Evolutionary conservation across 2,797 vertebrate genomes (phyloP).

Genomic region (Rhynchonycteris naso): DNA sequence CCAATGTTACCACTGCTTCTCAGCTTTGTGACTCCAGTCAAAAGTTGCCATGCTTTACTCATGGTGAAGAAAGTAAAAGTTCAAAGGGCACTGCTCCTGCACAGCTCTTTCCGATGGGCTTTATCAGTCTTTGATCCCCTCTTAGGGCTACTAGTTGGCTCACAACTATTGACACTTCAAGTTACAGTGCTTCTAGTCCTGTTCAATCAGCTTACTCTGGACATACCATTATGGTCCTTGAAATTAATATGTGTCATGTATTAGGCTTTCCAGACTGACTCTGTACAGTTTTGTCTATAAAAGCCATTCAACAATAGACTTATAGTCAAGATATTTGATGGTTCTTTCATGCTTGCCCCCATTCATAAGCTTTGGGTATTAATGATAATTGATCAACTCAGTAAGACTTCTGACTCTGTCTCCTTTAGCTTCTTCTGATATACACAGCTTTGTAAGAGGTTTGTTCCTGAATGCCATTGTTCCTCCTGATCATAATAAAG

Average conservation of each 20-base stretch:
- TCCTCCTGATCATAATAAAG: not conserved
- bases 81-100: not conserved
- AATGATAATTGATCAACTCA: not conserved
- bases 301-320: not conserved
- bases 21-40: not conserved
- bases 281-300: not conserved
- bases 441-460: not conserved
- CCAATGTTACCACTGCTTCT: not conserved
- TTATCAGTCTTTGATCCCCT: not conserved
- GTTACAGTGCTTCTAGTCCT: not conserved
- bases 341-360: not conserved
- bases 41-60: not conserved
- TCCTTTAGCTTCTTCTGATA: not conserved
- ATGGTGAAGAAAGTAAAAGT: not conserved
- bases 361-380: not conserved
- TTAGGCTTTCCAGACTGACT: not conserved
- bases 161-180: not conserved
- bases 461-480: not conserved
- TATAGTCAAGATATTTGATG: not conserved
- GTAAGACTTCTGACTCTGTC: not conserved
- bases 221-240: not conserved
- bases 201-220: not conserved
- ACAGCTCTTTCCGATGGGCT: not conserved
- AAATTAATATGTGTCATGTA: not conserved
- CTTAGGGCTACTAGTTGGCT: not conserved